A percentile compares a stretch with the other conserved stretches of the same genome.
phyloP scores from a whole-genome alignment of 2,888 invertebrate genomes.

The Alentia gelatinosa region DNA sequence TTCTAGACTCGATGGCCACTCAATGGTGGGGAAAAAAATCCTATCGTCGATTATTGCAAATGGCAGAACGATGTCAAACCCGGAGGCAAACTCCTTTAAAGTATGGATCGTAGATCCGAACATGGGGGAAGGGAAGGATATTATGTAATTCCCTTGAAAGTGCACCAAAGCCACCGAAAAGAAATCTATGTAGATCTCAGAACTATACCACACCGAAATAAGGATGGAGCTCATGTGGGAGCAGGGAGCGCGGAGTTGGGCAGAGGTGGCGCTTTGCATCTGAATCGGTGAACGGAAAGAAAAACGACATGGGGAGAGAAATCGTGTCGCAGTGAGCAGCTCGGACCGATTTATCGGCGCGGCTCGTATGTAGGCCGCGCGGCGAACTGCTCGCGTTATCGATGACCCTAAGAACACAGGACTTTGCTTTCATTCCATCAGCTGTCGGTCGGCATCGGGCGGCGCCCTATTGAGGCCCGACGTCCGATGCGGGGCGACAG shows the following conservation, averaged over 20 bases:
- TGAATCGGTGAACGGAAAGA: background rate
- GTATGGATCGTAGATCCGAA: no score
- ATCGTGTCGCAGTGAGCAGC: background rate
- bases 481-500: background rate
- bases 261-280: background rate
- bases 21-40: no score
- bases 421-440: slow-evolving; percentile 26
- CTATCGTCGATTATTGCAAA: no score
- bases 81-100: no score
- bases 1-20: no score
- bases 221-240: no score
- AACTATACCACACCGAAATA: no score
- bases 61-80: no score
- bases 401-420: slow-evolving; percentile 19
- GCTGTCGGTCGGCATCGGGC: background rate
- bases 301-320: background rate
- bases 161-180: no score
- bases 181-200: no score
- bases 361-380: background rate
- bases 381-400: background rate
- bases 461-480: background rate
- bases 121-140: no score
- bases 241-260: background rate
- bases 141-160: no score
- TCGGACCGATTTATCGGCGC: background rate